Evolutionary conservation across 2,797 vertebrate genomes (phyloP).

Genomic region (Gallinago solitaria): DNA sequence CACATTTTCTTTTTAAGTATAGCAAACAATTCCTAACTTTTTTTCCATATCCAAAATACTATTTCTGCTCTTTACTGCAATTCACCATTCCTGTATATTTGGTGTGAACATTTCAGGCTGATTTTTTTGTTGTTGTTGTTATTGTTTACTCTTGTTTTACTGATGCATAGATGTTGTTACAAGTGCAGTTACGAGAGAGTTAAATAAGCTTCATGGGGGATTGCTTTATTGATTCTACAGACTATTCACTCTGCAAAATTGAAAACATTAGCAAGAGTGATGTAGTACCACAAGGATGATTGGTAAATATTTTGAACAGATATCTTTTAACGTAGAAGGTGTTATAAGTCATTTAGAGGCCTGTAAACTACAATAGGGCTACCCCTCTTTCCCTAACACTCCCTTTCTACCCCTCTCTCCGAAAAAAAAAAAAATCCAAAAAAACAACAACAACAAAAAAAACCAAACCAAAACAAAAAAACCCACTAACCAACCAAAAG

Average conservation of each 20-base stretch:
- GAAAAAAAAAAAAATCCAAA: too few species aligned
- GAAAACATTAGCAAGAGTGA: neutral
- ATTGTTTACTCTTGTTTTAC: neutral
- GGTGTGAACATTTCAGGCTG: neutral
- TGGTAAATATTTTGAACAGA: neutral
- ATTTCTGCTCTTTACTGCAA: neutral
- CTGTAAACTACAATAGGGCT: neutral
- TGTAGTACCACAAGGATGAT: neutral
- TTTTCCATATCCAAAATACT: neutral
- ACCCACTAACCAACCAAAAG: neutral
- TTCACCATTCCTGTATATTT: neutral
- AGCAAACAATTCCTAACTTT: neutral
- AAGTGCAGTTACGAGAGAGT: neutral
- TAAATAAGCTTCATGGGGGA: neutral
- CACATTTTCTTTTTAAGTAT: neutral
- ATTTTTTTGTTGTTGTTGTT: too few species aligned
- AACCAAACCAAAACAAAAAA: neutral
- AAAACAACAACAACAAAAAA: neutral
- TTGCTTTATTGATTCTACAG: conserved; percentile 2
- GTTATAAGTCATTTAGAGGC: neutral
- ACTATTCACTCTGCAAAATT: neutral
- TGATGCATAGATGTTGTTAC: neutral
- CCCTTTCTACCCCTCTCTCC: accelerated
- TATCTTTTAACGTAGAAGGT: neutral
- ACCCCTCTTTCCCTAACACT: accelerated